Evolutionary conservation across 2,797 vertebrate genomes (phyloP).

Genomic region (Sphaeramia orbicularis): DNA sequence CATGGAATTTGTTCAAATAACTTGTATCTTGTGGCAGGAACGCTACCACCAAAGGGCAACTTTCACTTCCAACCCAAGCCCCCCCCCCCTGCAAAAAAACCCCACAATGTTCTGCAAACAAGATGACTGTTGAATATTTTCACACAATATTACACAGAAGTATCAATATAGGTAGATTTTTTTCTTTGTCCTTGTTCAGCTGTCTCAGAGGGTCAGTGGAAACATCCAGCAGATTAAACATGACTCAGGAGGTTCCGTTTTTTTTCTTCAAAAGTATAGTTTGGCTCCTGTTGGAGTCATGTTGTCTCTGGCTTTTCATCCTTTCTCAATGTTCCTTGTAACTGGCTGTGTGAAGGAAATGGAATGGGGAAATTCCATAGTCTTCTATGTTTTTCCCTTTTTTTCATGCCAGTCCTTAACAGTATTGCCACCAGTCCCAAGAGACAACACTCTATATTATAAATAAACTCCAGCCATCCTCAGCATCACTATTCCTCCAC

Average conservation of each 20-base stretch:
- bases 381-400: background rate
- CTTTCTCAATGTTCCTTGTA: background rate
- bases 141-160: slow-evolving; percentile 16
- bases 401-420: slow-evolving; percentile 1
- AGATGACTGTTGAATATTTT: slow-evolving; percentile 16
- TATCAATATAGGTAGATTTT: slow-evolving; percentile 4
- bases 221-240: slow-evolving; percentile 14
- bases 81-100: slow-evolving; percentile 3
- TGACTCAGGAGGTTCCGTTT: background rate
- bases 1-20: background rate
- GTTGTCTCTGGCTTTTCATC: background rate
- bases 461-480: slow-evolving; percentile 30
- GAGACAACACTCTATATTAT: slow-evolving; percentile 18
- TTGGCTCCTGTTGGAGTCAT: slow-evolving; percentile 9
- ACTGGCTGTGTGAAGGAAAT: slow-evolving; percentile 17
- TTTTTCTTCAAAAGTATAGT: slow-evolving; percentile 2
- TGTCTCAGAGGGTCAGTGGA: background rate
- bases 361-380: slow-evolving; percentile 4
- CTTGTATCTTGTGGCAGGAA: background rate
- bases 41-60: background rate
- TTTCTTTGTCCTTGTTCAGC: slow-evolving; percentile 6
- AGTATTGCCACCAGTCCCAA: slow-evolving; percentile 24
- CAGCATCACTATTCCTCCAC: slow-evolving; percentile 7
- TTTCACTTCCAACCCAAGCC: background rate
- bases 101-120: background rate